phyloP scores from a whole-genome alignment of 2,888 invertebrate genomes.

The Pammene aurita region DNA sequence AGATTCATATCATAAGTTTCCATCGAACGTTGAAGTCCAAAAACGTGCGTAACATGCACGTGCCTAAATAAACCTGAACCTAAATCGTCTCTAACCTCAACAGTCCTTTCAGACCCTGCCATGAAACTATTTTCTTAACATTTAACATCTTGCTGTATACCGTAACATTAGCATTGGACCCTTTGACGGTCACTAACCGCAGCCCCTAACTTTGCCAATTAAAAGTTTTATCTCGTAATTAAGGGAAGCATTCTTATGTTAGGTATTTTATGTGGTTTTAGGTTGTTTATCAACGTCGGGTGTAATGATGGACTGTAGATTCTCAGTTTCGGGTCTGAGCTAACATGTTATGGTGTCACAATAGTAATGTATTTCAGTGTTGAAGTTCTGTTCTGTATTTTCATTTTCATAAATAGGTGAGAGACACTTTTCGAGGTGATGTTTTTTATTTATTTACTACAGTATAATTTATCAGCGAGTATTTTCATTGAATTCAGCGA shows the following conservation, averaged over 20 bases:
- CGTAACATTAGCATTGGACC: conserved; percentile 25
- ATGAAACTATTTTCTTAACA: conserved; percentile 39
- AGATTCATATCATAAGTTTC: too few relatives aligned
- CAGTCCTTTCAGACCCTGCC: conserved; percentile 13
- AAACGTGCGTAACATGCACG: conserved; percentile 8
- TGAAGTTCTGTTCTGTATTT: too few relatives aligned
- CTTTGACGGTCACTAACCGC: conserved; percentile 36
- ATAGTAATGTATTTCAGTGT: background rate
- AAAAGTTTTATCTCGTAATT: conserved; percentile 42
- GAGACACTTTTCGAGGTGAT: too few relatives aligned
- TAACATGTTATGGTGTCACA: background rate
- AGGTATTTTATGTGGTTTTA: conserved; percentile 22
- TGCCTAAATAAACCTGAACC: conserved; percentile 19
- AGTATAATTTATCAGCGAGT: too few relatives aligned
- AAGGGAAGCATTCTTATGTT: conserved; percentile 37
- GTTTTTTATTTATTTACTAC: too few relatives aligned
- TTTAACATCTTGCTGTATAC: conserved; percentile 30
- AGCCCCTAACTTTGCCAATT: conserved; percentile 44
- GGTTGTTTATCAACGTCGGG: conserved; percentile 18
- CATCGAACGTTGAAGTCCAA: background rate
- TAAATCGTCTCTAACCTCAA: conserved; percentile 20
- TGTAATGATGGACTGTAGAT: background rate
- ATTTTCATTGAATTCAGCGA: too few relatives aligned
- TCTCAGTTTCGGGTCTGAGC: background rate
- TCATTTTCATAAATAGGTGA: too few relatives aligned